Conservation (phyloP, 2,797 vertebrate species). For the Thalassophryne amazonica region DNA sequence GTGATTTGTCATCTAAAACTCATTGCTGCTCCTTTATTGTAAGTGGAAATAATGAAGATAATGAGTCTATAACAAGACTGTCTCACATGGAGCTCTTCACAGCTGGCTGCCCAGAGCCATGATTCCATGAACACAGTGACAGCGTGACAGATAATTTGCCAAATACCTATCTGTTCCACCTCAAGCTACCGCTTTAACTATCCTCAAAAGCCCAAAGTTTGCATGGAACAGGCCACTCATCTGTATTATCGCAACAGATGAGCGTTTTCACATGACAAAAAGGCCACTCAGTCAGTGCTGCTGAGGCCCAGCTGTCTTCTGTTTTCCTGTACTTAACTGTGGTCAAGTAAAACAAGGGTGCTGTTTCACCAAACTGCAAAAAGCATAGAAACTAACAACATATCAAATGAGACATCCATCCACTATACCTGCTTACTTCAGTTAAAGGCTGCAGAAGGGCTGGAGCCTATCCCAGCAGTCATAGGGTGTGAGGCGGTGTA, state of each 20-base stretch:
- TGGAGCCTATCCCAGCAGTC: too few species aligned
- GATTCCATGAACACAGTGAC: slow-evolving; percentile 29
- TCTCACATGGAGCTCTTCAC: slow-evolving; percentile 27
- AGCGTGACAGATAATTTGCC: slow-evolving; percentile 53
- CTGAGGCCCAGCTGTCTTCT: too few species aligned
- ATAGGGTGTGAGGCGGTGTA: too few species aligned
- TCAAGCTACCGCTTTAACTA: slow-evolving; percentile 32
- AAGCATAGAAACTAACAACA: too few species aligned
- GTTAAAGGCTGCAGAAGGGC: too few species aligned
- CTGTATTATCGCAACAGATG: slow-evolving; percentile 75
- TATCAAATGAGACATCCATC: too few species aligned
- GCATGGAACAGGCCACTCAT: slow-evolving; percentile 59
- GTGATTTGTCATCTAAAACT: slow-evolving; percentile 31
- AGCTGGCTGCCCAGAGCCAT: slow-evolving; percentile 53
- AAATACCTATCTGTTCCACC: slow-evolving; percentile 41
- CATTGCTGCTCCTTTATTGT: slow-evolving; percentile 14
- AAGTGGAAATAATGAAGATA: slow-evolving; percentile 56
- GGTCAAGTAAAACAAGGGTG: too few species aligned
- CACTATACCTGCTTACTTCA: too few species aligned
- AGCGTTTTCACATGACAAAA: slow-evolving; percentile 60
- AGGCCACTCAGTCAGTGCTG: too few species aligned
- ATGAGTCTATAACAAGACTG: slow-evolving; percentile 49
- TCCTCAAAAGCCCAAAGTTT: slow-evolving; percentile 20
- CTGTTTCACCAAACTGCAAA: too few species aligned
- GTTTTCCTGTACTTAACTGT: too few species aligned